A percentile compares a stretch with the other conserved stretches of the same genome.
Conservation (phyloP, 2,888 invertebrate genomes). For the Gonocerus acuteangulatus region DNA sequence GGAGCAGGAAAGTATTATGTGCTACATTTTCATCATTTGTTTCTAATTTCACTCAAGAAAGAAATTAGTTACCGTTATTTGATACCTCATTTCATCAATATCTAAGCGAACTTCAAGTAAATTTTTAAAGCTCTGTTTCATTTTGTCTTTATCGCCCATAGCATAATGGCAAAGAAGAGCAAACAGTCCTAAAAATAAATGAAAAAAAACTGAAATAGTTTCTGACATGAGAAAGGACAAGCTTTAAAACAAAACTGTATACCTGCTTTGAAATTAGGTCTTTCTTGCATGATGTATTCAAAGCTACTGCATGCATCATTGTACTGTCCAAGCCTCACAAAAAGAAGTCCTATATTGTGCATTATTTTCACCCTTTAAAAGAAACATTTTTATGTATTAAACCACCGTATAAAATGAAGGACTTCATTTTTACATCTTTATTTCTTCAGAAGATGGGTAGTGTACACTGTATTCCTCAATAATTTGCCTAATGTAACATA, state of each 20-base stretch:
- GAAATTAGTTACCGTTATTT: conserved; percentile 43
- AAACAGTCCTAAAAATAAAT: conserved; percentile 67
- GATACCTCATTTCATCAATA: conserved; percentile 68
- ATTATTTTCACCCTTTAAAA: conserved; percentile 79
- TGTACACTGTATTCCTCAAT: too few relatives aligned
- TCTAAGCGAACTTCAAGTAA: conserved; percentile 80
- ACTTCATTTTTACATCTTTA: not conserved
- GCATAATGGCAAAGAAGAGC: conserved; percentile 81
- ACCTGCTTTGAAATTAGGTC: conserved; percentile 75
- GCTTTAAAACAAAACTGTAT: too few relatives aligned
- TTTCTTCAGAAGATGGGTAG: too few relatives aligned
- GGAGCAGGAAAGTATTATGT: too few relatives aligned
- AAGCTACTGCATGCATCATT: conserved; percentile 93
- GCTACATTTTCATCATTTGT: too few relatives aligned
- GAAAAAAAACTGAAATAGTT: too few relatives aligned
- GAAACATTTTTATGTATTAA: conserved; percentile 22
- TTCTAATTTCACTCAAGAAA: too few relatives aligned
- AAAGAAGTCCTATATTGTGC: conserved; percentile 92
- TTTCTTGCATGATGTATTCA: conserved; percentile 96
- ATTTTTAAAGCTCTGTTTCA: conserved; percentile 84
- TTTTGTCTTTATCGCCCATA: conserved; percentile 84
- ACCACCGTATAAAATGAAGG: not conserved
- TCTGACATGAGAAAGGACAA: too few relatives aligned
- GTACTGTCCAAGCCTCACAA: conserved; percentile 93
- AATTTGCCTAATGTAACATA: too few relatives aligned